Conservation (phyloP, 2,113 vertebrate species). For the Melanerpes formicivorus region DNA sequence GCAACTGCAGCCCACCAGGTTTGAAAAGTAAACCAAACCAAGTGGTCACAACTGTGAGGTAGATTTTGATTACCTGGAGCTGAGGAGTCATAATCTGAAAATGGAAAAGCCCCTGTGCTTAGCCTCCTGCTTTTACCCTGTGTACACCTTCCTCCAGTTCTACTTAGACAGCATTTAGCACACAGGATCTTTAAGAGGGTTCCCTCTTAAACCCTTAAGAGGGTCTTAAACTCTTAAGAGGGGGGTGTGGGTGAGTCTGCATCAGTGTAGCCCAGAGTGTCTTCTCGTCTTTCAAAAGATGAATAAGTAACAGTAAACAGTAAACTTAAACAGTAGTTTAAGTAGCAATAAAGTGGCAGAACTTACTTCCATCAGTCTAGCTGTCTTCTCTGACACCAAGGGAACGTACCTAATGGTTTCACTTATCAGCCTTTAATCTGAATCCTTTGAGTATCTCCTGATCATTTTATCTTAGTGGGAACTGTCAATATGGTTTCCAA, state of each 20-base stretch:
- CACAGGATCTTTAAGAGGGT: too few relatives aligned
- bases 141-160: too few relatives aligned
- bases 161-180: not conserved
- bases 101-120: accelerated
- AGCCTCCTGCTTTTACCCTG: not conserved
- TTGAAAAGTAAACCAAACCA: not conserved
- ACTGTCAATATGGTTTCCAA: not conserved
- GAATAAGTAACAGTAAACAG: not conserved
- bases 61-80: not conserved
- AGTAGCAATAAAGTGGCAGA: not conserved
- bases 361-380: not conserved
- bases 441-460: not conserved
- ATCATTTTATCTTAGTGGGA: not conserved
- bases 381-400: not conserved
- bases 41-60: not conserved
- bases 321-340: not conserved
- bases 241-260: not conserved
- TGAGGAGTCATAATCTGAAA: not conserved
- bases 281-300: not conserved
- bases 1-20: not conserved
- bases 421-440: not conserved
- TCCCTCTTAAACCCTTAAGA: too few relatives aligned
- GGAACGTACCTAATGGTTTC: not conserved
- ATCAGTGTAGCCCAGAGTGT: not conserved
- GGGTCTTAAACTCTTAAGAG: too few relatives aligned